phyloP scores from a whole-genome alignment of 2,113 vertebrate species.

The Clarias magur region DNA sequence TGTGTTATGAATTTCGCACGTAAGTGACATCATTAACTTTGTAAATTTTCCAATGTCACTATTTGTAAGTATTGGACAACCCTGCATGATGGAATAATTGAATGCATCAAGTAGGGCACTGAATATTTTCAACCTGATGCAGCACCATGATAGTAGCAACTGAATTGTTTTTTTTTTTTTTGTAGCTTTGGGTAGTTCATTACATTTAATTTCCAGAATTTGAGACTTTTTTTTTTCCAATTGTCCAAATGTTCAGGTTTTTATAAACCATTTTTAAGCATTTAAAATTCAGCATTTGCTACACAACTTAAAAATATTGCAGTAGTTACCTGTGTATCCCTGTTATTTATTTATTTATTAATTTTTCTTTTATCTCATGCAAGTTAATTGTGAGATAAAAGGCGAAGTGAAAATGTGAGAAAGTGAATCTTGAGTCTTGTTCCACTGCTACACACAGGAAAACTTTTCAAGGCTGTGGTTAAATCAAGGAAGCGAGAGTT shows the following conservation, averaged over 20 bases:
- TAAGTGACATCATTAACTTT: not conserved
- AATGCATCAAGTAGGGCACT: not conserved
- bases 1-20: not conserved
- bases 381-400: conserved; percentile 55
- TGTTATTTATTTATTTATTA: not conserved
- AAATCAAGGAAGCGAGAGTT: conserved; percentile 67
- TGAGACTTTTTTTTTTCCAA: not conserved
- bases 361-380: not conserved
- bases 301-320: too few relatives aligned
- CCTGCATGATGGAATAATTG: not conserved
- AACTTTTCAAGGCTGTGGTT: conserved; percentile 61
- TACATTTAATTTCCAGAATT: not conserved
- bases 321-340: not conserved
- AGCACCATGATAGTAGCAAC: not conserved
- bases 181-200: not conserved
- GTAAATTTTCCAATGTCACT: not conserved
- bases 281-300: not conserved
- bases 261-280: not conserved
- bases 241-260: not conserved
- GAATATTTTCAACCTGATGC: not conserved
- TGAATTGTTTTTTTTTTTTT: not conserved
- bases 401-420: conserved; percentile 76
- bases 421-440: conserved; percentile 70
- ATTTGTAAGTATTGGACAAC: not conserved
- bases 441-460: conserved; percentile 65